Base-by-base conservation (phyloP, 2,888 invertebrate genomes). In the Machimus atricapillus region DNA sequence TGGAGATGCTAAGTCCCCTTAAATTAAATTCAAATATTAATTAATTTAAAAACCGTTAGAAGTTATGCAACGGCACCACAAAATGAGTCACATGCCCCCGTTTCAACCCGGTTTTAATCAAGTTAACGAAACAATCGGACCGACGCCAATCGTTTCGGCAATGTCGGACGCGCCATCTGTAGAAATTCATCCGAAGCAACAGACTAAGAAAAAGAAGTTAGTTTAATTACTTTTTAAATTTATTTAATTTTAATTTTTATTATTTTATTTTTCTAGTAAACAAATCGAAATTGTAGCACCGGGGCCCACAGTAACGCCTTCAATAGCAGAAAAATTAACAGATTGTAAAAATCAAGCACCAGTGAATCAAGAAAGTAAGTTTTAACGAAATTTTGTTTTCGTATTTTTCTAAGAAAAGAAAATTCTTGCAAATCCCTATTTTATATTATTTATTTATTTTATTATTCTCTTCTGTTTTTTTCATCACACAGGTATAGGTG, bases 141-240 rank as follows among this genome's bases (percentile, higher is more conserved):
- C 79, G 46, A 95, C 95, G 40, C 96, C 96, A 76, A 94, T 96
- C 89, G 96, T 96, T 87, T 96, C 96, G 88, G 96, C 96, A 88
- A 95, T 95, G 93, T 94, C 95, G 87, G 95, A 95, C 90, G 95
- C 95, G 90, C 95, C 95, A 90, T 92, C 92, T 31, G 91, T 92
- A 23, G 92, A 92, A 90, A 92, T 92, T 89, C 90, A 91, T 34
- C 91, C 91, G 83, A 90, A 90, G 90, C 93, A 91, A 81, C 94
- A 94, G 90, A 93, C 93, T 89, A 94, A 94, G 90, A 91, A 91
- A 91, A 81, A 78, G 74, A 85, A 40, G 86, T 88, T 34, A 77
- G 46, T 66, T 66, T 23, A 7, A 6, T 4, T 34, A 7, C 6
- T 6, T 0, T 4, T n/a, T n/a, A n/a, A n/a, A n/a, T n/a, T n/a